phyloP scores from a whole-genome alignment of 2,113 vertebrate genomes.

The Pao palembangensis region DNA sequence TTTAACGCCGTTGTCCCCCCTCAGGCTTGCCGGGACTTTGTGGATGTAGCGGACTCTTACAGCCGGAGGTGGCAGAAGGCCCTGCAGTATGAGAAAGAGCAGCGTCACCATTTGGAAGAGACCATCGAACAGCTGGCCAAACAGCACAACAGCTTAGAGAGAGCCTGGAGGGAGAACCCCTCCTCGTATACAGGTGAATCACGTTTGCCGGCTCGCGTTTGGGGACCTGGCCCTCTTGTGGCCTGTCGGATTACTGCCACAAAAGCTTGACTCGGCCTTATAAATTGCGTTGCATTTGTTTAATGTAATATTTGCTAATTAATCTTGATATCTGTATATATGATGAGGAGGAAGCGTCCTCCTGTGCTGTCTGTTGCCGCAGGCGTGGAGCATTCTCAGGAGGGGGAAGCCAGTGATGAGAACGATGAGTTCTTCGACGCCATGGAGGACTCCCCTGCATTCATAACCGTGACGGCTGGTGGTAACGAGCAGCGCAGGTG shows the following conservation, averaged over 20 bases:
- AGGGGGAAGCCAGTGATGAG: constrained; percentile 90
- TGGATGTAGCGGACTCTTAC: constrained; percentile 88
- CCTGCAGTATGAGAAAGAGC: constrained; percentile 91
- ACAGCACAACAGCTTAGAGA: constrained; percentile 93
- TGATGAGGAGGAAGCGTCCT: neutral
- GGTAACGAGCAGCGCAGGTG: constrained; percentile 84
- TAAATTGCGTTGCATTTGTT: no score
- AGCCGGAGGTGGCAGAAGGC: constrained; percentile 90
- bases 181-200: constrained; percentile 64
- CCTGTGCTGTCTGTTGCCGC: constrained; percentile 10
- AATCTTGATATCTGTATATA: no score
- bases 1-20: constrained; percentile 24
- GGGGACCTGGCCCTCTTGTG: constrained; percentile 13
- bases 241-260: neutral
- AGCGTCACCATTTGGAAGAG: constrained; percentile 88
- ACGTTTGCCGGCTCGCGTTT: neutral
- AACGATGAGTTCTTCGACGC: constrained; percentile 97
- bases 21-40: constrained; percentile 92
- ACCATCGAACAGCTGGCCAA: constrained; percentile 95
- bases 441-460: constrained; percentile 91
- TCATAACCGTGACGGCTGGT: constrained; percentile 86
- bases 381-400: constrained; percentile 75
- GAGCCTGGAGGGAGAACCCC: constrained; percentile 85
- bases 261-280: no score
- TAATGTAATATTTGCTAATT: no score